Conservation (phyloP, 2,113 vertebrate genomes). For the Polyodon spathula region DNA sequence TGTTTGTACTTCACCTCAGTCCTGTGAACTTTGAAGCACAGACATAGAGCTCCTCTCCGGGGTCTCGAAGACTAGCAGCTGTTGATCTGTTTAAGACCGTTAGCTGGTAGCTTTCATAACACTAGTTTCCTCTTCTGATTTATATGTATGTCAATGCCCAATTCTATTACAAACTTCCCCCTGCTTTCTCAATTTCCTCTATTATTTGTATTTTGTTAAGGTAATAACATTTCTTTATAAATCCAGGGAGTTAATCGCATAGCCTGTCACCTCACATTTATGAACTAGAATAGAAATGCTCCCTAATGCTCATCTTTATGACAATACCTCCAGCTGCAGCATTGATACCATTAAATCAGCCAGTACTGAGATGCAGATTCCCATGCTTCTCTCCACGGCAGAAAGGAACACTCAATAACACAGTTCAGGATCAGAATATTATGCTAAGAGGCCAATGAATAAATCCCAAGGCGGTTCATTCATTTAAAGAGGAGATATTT, state of each 20-base stretch:
- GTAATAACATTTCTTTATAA: constrained; percentile 30
- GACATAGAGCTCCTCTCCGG: neutral
- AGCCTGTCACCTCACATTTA: constrained; percentile 28
- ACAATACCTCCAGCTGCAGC: neutral
- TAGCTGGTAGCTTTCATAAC: constrained; percentile 21
- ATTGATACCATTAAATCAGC: neutral
- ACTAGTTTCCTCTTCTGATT: constrained; percentile 14
- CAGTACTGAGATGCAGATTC: neutral
- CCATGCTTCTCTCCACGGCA: neutral
- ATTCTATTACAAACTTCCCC: constrained; percentile 23
- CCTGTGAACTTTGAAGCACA: too few relatives aligned
- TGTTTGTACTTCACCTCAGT: too few relatives aligned
- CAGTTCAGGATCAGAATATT: neutral
- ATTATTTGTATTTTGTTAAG: constrained; percentile 30
- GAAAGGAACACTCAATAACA: neutral
- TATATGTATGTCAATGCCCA: constrained; percentile 20
- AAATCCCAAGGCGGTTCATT: too few relatives aligned
- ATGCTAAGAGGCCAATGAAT: too few relatives aligned
- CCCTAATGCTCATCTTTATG: constrained; percentile 12
- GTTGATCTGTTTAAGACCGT: constrained; percentile 18
- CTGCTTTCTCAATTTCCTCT: constrained; percentile 16
- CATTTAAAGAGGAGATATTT: too few relatives aligned
- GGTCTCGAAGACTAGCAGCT: neutral
- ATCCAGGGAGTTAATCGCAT: constrained; percentile 25
- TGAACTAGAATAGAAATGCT: constrained; percentile 16